Conservation (phyloP, 2,888 invertebrate species). For the Pyrrhopygopsis socrates region DNA sequence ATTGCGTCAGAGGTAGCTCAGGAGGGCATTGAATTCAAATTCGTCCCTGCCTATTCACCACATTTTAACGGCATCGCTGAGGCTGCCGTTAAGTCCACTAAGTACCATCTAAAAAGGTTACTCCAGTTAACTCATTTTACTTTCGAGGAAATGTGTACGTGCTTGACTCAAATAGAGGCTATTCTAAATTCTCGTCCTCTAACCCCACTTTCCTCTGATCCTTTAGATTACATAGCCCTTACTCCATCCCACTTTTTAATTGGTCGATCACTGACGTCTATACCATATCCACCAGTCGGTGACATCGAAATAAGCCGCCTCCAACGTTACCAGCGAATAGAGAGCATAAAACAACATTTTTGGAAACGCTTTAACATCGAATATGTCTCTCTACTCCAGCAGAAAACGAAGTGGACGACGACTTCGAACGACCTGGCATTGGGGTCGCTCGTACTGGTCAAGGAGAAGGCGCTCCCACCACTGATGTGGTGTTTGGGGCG, state of each 20-base stretch:
- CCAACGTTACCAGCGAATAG: slow-evolving; percentile 5
- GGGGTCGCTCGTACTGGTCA: not conserved
- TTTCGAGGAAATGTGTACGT: not conserved
- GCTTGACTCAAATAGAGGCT: not conserved
- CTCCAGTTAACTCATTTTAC: not conserved
- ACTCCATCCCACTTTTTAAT: not conserved
- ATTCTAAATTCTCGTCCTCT: not conserved
- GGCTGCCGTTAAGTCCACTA: not conserved
- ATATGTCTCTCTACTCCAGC: slow-evolving; percentile 15
- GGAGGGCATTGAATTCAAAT: slow-evolving; percentile 16
- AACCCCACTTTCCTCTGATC: slow-evolving; percentile 19
- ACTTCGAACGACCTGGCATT: not conserved
- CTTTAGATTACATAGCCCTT: not conserved
- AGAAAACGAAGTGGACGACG: slow-evolving; percentile 1
- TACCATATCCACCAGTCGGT: not conserved
- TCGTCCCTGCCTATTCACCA: not conserved
- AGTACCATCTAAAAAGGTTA: not conserved
- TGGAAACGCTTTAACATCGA: slow-evolving; percentile 4
- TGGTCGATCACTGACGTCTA: not conserved
- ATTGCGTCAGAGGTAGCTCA: not conserved
- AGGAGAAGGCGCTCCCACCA: slow-evolving; percentile 1
- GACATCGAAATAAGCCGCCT: not conserved
- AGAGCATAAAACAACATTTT: slow-evolving; percentile 20
- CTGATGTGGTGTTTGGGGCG: not conserved
- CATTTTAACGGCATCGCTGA: not conserved